Evolutionary conservation across 2,797 vertebrate species (phyloP).

Genomic region (Notolabrus celidotus): DNA sequence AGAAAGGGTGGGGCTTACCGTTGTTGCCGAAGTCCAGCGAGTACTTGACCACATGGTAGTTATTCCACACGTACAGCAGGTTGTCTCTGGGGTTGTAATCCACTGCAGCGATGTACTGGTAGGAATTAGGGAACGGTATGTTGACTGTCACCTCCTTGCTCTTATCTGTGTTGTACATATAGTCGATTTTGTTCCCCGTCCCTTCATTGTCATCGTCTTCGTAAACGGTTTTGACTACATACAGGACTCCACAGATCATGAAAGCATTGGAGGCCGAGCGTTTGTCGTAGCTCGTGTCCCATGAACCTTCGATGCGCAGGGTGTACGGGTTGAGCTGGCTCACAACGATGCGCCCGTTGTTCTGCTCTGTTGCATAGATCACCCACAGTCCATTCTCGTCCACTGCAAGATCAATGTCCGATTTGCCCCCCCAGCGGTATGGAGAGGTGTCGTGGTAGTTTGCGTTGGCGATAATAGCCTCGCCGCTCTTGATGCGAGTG

Average conservation of each 20-base stretch:
- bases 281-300: slow-evolving; percentile 87
- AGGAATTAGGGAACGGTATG: slow-evolving; percentile 97
- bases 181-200: slow-evolving; percentile 98
- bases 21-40: slow-evolving; percentile 97
- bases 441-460: slow-evolving; percentile 89
- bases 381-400: slow-evolving; percentile 89
- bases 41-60: slow-evolving; percentile 98
- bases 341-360: slow-evolving; percentile 87
- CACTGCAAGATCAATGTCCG: slow-evolving; percentile 87
- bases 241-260: slow-evolving; percentile 89
- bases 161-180: slow-evolving; percentile 97
- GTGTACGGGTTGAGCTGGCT: slow-evolving; percentile 89
- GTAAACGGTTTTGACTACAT: slow-evolving; percentile 95
- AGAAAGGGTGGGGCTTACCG: slow-evolving; percentile 81
- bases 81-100: slow-evolving; percentile 99
- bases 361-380: slow-evolving; percentile 88
- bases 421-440: slow-evolving; percentile 88
- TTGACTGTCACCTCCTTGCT: slow-evolving; percentile 93
- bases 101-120: slow-evolving; percentile 99
- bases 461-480: slow-evolving; percentile 96
- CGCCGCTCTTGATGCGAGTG: slow-evolving; percentile 97
- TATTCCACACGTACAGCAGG: slow-evolving; percentile 99
- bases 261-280: slow-evolving; percentile 87
- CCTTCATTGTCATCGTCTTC: slow-evolving; percentile 99
- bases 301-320: slow-evolving; percentile 86